These are phyloP conservation scores for Tricholaema leucomelas DNA, from an alignment of 2,113 vertebrate genomes.

Conservation along the genomic window DNA sequence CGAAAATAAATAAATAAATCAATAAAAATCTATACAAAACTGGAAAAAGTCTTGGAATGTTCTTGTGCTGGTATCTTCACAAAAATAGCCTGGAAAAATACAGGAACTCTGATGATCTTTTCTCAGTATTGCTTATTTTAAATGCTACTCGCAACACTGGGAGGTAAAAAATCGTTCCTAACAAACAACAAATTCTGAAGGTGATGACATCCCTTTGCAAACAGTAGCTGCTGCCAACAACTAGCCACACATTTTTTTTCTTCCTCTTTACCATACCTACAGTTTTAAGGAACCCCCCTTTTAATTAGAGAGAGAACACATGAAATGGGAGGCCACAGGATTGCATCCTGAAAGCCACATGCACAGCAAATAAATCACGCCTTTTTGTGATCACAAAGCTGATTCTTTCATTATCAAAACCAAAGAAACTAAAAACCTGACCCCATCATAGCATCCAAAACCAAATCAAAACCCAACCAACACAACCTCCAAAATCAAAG, in stretches of 20 bases:
- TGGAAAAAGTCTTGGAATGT: background rate
- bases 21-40: background rate
- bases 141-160: conserved; percentile 17
- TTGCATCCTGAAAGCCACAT: background rate
- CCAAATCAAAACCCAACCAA: background rate
- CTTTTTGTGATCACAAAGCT: background rate
- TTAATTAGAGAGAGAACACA: background rate
- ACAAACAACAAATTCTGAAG: conserved; percentile 53
- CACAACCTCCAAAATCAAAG: background rate
- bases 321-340: background rate
- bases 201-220: conserved; percentile 60
- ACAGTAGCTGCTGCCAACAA: conserved; percentile 52
- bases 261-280: background rate
- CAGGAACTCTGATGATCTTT: conserved; percentile 57
- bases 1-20: background rate
- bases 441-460: background rate
- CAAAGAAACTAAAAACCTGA: background rate
- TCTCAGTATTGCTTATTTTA: conserved; percentile 58
- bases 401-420: background rate
- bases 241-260: conserved; percentile 11
- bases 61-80: background rate
- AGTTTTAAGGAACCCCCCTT: background rate
- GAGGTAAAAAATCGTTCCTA: conserved; percentile 48
- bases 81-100: conserved; percentile 1
- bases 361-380: background rate